Conservation (phyloP, 2,888 invertebrate genomes). For the Noctua pronuba region DNA sequence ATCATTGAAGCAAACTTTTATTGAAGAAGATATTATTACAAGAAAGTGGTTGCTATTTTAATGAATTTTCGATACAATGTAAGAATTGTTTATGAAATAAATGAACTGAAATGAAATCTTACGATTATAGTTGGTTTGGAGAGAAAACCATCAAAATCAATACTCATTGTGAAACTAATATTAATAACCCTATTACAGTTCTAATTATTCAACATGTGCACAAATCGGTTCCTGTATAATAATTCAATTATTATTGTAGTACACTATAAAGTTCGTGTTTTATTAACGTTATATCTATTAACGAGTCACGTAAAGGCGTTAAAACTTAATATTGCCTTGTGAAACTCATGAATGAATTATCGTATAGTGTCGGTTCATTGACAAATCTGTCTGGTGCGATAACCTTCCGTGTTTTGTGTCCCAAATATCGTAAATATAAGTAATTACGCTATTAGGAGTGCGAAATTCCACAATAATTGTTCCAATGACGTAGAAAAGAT, state of each 20-base stretch:
- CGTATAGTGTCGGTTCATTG: slow-evolving; percentile 61
- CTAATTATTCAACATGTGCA: slow-evolving; percentile 27
- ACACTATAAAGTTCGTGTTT: slow-evolving; percentile 37
- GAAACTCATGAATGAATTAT: slow-evolving; percentile 68
- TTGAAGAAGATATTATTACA: slow-evolving; percentile 13
- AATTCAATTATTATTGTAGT: slow-evolving; percentile 43
- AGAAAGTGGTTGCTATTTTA: slow-evolving; percentile 14
- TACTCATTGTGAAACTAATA: slow-evolving; percentile 25
- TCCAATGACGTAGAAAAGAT: slow-evolving; percentile 2
- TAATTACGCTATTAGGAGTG: slow-evolving; percentile 10
- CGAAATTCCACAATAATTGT: slow-evolving; percentile 22
- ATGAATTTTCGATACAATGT: too few species aligned
- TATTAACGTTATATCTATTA: slow-evolving; percentile 45
- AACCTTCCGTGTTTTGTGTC: slow-evolving; percentile 63
- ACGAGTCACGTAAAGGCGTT: slow-evolving; percentile 53
- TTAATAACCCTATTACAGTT: slow-evolving; percentile 11
- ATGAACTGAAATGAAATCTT: too few species aligned
- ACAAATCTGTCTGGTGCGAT: slow-evolving; percentile 64
- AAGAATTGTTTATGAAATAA: too few species aligned
- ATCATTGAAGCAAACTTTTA: slow-evolving; percentile 17
- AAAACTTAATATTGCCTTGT: slow-evolving; percentile 55
- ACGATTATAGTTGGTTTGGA: not conserved
- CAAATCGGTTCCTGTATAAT: slow-evolving; percentile 42
- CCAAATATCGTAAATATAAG: slow-evolving; percentile 30
- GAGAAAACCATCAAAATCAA: slow-evolving; percentile 19